Base-by-base conservation (phyloP, 2,888 invertebrate species). In the Dasysyrphus albostriatus region DNA sequence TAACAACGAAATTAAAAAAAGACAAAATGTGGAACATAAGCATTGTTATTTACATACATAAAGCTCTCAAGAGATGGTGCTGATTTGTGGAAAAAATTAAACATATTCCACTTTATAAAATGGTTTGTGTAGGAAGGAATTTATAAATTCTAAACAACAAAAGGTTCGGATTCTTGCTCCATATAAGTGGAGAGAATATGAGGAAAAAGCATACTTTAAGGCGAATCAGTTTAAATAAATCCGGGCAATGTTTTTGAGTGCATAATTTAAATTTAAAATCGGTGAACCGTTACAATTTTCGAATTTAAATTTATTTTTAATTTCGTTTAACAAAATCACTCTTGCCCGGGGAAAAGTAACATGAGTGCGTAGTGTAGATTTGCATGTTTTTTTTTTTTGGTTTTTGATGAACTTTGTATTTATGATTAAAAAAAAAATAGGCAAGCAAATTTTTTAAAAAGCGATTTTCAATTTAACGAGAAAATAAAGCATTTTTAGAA, bases 61-160 rank as follows among this genome's bases (percentile, higher is more conserved):
- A 92, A 92, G 92, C 91, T 89, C 90, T 85, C 89, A 90, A 89
- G 6, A 92, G 92, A 92, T 92, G 92, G 91, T 90, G 92, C 91
- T 90, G 91, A 89, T 88, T 75, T 19, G 81, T 42, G 63, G n/a
- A 47, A 44, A 70, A 54, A 51, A 29, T 19, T 16, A 63, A 59
- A 61, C 7, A 1, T 54, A 54, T 9, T 14, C 39, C 58, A 65
- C 32, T 16, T 16, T 16, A 2, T 5, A n/a, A 49, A 14, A 2
- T 10, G 74, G 72, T 85, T 81, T 5, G 70, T 73, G 81, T 58
- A 82, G 2, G 69, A 42, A 54, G 54, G 39, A 54, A 67, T 5
- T 47, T 24, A 67, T 16, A 56, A 63, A 69, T 29, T 76, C 67
- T 39, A 69, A 63, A 16, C 19, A 37, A 59, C 3, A 37, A 10